A percentile compares a stretch with the other conserved stretches of the same genome.
phyloP scores from a whole-genome alignment of 1,140 invertebrate species.

The Hycleus phaleratus region DNA sequence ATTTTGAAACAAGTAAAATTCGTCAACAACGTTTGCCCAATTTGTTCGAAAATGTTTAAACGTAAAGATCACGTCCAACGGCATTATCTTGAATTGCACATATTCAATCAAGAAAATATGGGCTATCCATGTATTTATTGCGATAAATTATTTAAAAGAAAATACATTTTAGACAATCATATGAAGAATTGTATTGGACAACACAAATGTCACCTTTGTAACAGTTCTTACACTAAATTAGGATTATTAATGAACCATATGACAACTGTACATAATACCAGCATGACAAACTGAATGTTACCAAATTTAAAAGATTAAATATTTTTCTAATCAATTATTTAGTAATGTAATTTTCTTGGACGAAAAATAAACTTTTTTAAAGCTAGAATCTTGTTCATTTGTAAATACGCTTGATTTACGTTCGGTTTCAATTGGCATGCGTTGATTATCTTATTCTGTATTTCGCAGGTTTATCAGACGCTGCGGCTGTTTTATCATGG shows the following conservation, averaged over 20 bases:
- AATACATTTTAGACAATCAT: constrained; percentile 28
- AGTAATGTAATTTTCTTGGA: too few species aligned
- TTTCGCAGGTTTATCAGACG: too few species aligned
- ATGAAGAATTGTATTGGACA: constrained; percentile 19
- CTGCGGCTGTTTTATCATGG: too few species aligned
- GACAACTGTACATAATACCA: constrained; percentile 17
- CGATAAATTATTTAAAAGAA: constrained; percentile 25
- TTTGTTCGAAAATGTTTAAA: constrained; percentile 41
- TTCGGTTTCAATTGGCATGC: too few species aligned
- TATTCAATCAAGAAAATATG: constrained; percentile 13
- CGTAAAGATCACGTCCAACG: constrained; percentile 42
- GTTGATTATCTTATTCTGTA: too few species aligned
- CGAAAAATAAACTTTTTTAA: too few species aligned
- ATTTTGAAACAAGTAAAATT: constrained; percentile 5
- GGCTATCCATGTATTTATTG: constrained; percentile 21
- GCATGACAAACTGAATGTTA: background rate
- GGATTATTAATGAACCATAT: constrained; percentile 16
- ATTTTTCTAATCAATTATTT: too few species aligned
- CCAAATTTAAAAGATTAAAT: too few species aligned
- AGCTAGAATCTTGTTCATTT: too few species aligned
- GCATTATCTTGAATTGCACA: constrained; percentile 34
- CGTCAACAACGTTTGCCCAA: constrained; percentile 28
- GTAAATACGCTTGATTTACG: too few species aligned
- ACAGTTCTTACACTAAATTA: constrained; percentile 3
- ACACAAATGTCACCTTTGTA: constrained; percentile 4